Conservation (phyloP, 2,797 vertebrate species). For the Falco columbarius region DNA sequence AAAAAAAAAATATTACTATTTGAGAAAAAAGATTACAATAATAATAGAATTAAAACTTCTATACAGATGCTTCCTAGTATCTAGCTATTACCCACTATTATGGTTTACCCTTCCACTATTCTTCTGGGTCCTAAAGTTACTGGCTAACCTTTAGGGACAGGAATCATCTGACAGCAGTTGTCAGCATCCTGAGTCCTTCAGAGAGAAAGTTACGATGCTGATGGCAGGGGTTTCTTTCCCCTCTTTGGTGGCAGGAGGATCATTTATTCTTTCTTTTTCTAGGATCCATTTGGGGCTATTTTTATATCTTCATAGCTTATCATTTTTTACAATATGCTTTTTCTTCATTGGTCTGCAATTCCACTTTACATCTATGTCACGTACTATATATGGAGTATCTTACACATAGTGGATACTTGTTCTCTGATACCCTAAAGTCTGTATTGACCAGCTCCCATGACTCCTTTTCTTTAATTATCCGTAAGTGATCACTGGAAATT, state of each 20-base stretch:
- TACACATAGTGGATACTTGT: background rate
- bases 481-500: background rate
- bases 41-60: background rate
- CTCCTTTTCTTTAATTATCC: background rate
- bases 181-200: background rate
- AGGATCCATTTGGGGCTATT: background rate
- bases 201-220: background rate
- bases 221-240: background rate
- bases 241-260: background rate
- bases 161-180: background rate
- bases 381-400: fast-evolving
- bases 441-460: background rate
- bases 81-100: background rate
- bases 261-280: background rate
- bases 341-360: background rate
- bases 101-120: background rate
- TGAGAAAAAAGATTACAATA: background rate
- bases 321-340: background rate
- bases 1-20: background rate
- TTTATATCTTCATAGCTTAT: background rate
- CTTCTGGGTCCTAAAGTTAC: background rate
- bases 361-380: background rate
- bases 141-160: background rate
- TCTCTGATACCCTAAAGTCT: background rate
- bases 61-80: background rate